Evolutionary conservation across 2,888 invertebrate species (phyloP).

Genomic region (Anagyrus pseudococci): DNA sequence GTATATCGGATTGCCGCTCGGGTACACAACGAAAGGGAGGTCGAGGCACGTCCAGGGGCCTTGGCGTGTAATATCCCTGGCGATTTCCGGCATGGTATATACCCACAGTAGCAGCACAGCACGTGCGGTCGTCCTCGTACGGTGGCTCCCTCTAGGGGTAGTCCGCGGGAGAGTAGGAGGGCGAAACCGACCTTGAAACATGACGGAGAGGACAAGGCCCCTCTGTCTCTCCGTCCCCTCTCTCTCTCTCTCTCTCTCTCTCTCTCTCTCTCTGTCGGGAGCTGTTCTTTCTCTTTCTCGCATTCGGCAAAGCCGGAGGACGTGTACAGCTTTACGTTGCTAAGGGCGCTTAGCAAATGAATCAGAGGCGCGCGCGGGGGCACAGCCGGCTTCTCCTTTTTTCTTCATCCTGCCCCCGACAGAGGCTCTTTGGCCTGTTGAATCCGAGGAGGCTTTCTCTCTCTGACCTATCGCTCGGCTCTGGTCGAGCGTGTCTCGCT

Average conservation of each 20-base stretch:
- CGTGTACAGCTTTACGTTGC: constrained; percentile 44
- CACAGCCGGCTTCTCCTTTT: too few relatives aligned
- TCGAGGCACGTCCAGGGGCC: too few relatives aligned
- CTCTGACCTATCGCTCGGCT: too few relatives aligned
- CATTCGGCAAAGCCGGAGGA: not conserved
- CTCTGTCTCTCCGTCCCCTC: constrained; percentile 39
- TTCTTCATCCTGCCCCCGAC: too few relatives aligned
- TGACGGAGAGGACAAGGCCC: constrained; percentile 50
- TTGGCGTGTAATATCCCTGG: too few relatives aligned
- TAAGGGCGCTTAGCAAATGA: constrained; percentile 32
- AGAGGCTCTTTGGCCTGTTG: too few relatives aligned
- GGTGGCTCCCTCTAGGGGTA: constrained; percentile 46
- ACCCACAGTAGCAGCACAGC: not conserved
- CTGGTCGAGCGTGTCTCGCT: too few relatives aligned
- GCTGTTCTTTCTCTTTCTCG: not conserved
- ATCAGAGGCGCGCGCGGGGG: too few relatives aligned
- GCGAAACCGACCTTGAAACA: constrained; percentile 57
- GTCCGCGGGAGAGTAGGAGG: not conserved
- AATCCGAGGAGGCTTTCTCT: too few relatives aligned
- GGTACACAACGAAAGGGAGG: too few relatives aligned
- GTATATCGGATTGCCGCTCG: too few relatives aligned
- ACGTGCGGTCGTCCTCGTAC: constrained; percentile 22
- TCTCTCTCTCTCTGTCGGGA: too few relatives aligned
- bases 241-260: constrained; percentile 17
- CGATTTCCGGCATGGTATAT: not conserved